These are phyloP conservation scores for Melolontha melolontha DNA, from an alignment of 2,888 invertebrate species.

Conservation along the genomic window DNA sequence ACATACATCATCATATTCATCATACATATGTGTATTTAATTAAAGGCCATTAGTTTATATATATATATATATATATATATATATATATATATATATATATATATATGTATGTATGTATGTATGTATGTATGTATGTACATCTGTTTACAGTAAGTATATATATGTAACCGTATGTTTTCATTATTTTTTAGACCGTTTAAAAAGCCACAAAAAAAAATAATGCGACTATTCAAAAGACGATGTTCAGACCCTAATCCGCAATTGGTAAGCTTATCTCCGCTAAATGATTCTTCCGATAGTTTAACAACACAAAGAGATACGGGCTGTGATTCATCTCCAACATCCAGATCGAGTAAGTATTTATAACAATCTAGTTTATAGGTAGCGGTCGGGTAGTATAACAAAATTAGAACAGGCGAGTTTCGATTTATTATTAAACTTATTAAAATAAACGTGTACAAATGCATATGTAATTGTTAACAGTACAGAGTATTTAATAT, in stretches of 20 bases:
- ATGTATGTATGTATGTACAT: not conserved
- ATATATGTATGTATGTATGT: not conserved
- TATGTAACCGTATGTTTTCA: not conserved
- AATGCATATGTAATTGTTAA: too few species aligned
- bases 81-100: not conserved
- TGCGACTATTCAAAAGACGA: conserved; percentile 70
- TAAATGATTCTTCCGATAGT: conserved; percentile 56
- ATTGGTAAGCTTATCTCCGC: conserved; percentile 68
- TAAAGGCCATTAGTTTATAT: not conserved
- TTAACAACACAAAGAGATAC: conserved; percentile 3
- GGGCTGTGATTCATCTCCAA: conserved; percentile 44
- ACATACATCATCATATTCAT: too few species aligned
- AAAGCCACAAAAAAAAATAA: conserved; percentile 50
- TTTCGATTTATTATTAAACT: not conserved
- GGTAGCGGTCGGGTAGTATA: not conserved
- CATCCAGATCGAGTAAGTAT: conserved; percentile 50
- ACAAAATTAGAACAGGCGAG: too few species aligned
- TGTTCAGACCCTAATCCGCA: conserved; percentile 71
- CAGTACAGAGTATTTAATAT: too few species aligned
- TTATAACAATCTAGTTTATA: conserved; percentile 15
- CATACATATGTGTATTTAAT: conserved; percentile 12
- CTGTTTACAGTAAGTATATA: not conserved
- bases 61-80: not conserved
- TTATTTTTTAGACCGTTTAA: conserved; percentile 26
- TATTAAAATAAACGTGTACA: too few species aligned